Conservation (phyloP, 2,113 vertebrate genomes). For the Todiramphus chloris region DNA sequence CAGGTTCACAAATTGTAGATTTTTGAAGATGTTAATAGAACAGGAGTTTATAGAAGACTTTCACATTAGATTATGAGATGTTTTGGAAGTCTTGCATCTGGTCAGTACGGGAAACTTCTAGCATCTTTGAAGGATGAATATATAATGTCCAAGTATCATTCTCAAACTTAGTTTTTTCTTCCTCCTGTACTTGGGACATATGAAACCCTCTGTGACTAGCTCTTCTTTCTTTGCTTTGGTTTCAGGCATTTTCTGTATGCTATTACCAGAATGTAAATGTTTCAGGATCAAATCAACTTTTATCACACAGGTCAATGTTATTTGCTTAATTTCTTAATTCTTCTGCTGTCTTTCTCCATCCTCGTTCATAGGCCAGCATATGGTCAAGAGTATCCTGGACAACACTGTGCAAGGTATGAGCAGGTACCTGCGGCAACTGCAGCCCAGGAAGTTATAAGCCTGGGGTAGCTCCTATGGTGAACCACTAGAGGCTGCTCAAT, state of each 20-base stretch:
- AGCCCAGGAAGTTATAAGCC: fast-evolving
- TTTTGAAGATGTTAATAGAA: background rate
- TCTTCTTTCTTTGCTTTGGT: background rate
- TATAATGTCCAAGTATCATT: background rate
- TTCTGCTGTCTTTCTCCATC: background rate
- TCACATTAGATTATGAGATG: background rate
- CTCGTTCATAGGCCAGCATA: background rate
- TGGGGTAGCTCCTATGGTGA: background rate
- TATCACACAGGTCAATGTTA: background rate
- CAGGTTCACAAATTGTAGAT: background rate
- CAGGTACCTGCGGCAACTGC: background rate
- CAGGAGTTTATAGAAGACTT: background rate
- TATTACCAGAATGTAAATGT: background rate
- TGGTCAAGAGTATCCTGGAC: background rate
- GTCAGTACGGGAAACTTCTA: background rate
- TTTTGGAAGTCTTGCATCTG: background rate
- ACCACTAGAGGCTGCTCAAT: slow-evolving; percentile 44
- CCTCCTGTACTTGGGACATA: background rate
- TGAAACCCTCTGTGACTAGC: background rate
- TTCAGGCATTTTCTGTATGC: background rate
- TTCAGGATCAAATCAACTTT: background rate
- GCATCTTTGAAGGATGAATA: background rate
- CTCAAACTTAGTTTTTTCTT: background rate
- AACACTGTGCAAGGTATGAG: background rate
- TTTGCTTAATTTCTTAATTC: no score